A percentile compares a stretch with the other conserved stretches of the same genome.
Conservation (phyloP, 2,888 invertebrate genomes). For the Pantelozetes paolii region DNA sequence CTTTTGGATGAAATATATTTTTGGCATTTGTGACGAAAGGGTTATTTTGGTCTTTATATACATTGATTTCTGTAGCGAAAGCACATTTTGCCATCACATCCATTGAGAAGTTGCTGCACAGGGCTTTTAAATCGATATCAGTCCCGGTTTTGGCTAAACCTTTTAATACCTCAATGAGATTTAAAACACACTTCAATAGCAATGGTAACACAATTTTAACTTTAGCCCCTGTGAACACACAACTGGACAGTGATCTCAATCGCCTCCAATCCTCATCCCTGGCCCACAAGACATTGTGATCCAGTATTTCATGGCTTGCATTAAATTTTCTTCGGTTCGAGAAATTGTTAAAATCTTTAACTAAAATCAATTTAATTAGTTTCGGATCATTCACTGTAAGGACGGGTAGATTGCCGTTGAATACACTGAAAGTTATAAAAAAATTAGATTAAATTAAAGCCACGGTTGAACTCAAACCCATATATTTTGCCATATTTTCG, state of each 20-base stretch:
- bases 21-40: background rate
- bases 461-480: background rate
- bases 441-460: background rate
- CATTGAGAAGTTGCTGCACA: slow-evolving; percentile 58
- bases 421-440: background rate
- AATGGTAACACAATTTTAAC: background rate
- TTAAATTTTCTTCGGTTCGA: background rate
- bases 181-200: background rate
- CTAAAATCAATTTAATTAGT: background rate
- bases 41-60: slow-evolving; percentile 11
- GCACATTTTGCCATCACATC: slow-evolving; percentile 62
- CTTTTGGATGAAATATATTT: background rate
- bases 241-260: background rate
- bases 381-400: background rate
- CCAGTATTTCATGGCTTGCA: background rate
- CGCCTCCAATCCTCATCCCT: slow-evolving; percentile 3
- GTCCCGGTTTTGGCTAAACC: background rate
- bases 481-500: slow-evolving; percentile 19
- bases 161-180: background rate
- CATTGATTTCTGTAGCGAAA: slow-evolving; percentile 61
- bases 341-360: slow-evolving; percentile 9
- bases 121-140: slow-evolving; percentile 18
- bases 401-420: background rate
- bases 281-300: background rate
- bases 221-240: background rate